Conservation (phyloP, 2,113 vertebrate genomes). For the Cercopithecus mona region DNA sequence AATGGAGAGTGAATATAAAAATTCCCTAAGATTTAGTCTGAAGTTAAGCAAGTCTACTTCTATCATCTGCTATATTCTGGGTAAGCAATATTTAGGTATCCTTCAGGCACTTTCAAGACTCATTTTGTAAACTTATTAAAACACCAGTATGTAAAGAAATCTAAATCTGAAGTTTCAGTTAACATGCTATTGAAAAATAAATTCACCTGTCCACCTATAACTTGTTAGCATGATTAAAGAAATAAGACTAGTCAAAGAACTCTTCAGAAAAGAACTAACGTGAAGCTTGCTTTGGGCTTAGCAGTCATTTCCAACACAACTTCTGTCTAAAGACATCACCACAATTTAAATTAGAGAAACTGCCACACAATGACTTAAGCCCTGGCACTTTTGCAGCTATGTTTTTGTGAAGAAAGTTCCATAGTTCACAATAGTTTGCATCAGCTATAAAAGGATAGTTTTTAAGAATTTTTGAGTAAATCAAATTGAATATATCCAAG, state of each 20-base stretch:
- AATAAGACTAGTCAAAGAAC: constrained; percentile 45
- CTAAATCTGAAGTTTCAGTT: constrained; percentile 62
- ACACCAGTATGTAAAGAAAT: constrained; percentile 44
- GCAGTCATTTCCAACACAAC: background rate
- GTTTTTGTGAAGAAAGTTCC: background rate
- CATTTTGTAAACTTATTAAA: constrained; percentile 66
- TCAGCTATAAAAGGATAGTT: background rate
- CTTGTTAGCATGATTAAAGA: constrained; percentile 55
- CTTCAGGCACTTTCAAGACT: constrained; percentile 67
- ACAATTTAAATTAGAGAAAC: constrained; percentile 2
- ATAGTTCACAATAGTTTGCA: background rate
- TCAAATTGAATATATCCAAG: background rate
- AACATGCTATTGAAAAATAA: constrained; percentile 50
- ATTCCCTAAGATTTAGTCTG: background rate
- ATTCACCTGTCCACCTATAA: constrained; percentile 48
- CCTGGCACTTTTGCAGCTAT: background rate
- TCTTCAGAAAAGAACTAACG: constrained; percentile 19
- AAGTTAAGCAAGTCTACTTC: constrained; percentile 61
- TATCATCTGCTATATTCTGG: constrained; percentile 46
- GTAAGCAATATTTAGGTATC: constrained; percentile 56
- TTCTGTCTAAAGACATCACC: background rate
- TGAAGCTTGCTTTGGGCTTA: background rate
- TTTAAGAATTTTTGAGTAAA: background rate
- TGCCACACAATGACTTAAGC: background rate
- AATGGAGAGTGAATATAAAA: background rate